These are phyloP conservation scores for Apogon talboti DNA, from an alignment of 2,797 vertebrate genomes.

Conservation along the genomic window DNA sequence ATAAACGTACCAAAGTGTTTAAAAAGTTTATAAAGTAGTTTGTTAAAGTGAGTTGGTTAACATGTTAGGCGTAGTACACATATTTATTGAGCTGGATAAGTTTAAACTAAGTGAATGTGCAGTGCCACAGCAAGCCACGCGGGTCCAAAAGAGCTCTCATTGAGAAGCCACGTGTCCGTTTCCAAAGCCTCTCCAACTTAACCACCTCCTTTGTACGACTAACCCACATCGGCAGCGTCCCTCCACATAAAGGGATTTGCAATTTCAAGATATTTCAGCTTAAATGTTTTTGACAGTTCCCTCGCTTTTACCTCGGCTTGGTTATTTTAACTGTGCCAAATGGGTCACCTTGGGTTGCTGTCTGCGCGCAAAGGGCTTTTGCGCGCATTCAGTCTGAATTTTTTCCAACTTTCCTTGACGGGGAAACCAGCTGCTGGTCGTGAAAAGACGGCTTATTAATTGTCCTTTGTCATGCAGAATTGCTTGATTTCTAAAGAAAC, in stretches of 20 bases:
- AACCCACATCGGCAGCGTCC: conserved; percentile 99
- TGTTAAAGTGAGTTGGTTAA: conserved; percentile 37
- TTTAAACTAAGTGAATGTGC: conserved; percentile 88
- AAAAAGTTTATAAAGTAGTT: conserved; percentile 47
- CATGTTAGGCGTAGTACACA: conserved; percentile 41
- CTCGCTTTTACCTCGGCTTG: conserved; percentile 98
- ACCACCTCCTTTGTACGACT: conserved; percentile 99
- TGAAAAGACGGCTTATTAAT: conserved; percentile 99
- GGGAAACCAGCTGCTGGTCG: conserved; percentile 99
- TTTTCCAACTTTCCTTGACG: conserved; percentile 99
- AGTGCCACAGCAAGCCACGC: conserved; percentile 95
- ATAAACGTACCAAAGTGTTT: conserved; percentile 36
- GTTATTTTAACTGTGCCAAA: conserved; percentile 99
- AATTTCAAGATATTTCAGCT: conserved; percentile 99
- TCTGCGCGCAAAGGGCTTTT: conserved; percentile 99
- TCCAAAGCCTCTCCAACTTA: conserved; percentile 99
- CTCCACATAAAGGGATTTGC: conserved; percentile 99
- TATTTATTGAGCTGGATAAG: conserved; percentile 61
- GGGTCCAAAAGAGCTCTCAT: conserved; percentile 95
- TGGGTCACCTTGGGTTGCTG: conserved; percentile 99
- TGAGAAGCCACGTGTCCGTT: conserved; percentile 99
- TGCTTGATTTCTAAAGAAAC: conserved; percentile 99
- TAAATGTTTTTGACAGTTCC: conserved; percentile 99
- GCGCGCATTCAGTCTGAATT: conserved; percentile 99
- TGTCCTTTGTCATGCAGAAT: conserved; percentile 99